These are phyloP conservation scores for Cecropterus lyciades DNA, from an alignment of 1,140 invertebrate species.

Conservation along the genomic window DNA sequence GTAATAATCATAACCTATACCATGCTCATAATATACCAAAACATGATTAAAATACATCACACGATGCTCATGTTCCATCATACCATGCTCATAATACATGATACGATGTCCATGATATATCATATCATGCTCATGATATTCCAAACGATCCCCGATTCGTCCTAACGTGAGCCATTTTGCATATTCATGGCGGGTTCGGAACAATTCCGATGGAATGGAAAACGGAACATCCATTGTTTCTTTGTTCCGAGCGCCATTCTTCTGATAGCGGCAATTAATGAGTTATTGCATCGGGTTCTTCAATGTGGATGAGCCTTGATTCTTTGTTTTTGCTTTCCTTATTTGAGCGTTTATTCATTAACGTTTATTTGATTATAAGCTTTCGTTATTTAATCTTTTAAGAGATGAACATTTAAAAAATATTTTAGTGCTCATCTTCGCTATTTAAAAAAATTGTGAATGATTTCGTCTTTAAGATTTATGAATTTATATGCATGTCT, in stretches of 20 bases:
- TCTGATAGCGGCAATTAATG: constrained; percentile 33
- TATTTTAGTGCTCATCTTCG: too few relatives aligned
- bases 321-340: not conserved
- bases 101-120: too few relatives aligned
- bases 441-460: too few relatives aligned
- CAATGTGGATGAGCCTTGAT: not conserved
- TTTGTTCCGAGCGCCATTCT: constrained; percentile 29
- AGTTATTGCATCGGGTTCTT: constrained; percentile 22
- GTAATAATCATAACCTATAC: constrained; percentile 1
- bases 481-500: too few relatives aligned
- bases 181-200: constrained; percentile 33
- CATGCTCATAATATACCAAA: not conserved
- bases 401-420: not conserved
- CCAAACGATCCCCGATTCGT: constrained; percentile 2
- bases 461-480: too few relatives aligned
- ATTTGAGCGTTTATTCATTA: not conserved
- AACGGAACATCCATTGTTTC: constrained; percentile 28
- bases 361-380: too few relatives aligned
- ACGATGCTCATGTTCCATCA: too few relatives aligned
- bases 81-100: too few relatives aligned
- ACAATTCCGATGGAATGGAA: constrained; percentile 32
- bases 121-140: not conserved
- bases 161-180: constrained; percentile 29
- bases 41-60: too few relatives aligned
- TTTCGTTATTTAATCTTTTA: not conserved